Conservation (phyloP, 2,888 invertebrate species). For the Maniola hyperantus region DNA sequence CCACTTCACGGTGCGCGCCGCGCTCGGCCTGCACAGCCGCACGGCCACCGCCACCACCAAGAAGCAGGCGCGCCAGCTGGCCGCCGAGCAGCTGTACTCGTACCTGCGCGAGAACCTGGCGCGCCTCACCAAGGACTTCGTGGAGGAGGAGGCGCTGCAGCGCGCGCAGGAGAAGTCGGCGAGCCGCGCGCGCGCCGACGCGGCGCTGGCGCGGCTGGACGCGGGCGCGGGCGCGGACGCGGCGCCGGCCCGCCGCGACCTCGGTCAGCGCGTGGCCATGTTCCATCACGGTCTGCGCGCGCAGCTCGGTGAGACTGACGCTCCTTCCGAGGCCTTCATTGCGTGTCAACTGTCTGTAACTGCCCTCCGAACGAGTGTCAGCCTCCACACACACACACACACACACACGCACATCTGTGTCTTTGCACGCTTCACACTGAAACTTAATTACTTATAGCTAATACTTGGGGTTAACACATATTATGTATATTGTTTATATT, state of each 20-base stretch:
- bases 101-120: conserved; percentile 66
- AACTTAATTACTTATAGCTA: too few relatives aligned
- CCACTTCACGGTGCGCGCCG: conserved; percentile 83
- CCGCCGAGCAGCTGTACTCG: conserved; percentile 74
- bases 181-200: conserved; percentile 35
- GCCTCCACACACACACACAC: neutral
- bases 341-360: too few relatives aligned
- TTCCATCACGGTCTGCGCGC: conserved; percentile 60
- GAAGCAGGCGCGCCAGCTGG: conserved; percentile 85
- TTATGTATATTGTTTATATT: too few relatives aligned
- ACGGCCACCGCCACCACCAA: conserved; percentile 83
- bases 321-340: too few relatives aligned
- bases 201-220: conserved; percentile 5
- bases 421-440: too few relatives aligned
- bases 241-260: conserved; percentile 48
- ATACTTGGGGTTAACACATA: too few relatives aligned
- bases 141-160: conserved; percentile 66
- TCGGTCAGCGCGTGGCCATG: conserved; percentile 57
- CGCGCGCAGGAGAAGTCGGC: conserved; percentile 63
- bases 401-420: neutral
- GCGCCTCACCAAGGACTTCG: conserved; percentile 60
- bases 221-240: conserved; percentile 12
- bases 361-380: conserved; percentile 1
- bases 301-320: conserved; percentile 48
- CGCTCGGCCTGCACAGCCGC: conserved; percentile 78